These are phyloP conservation scores for Stichodactyla helianthus DNA, from an alignment of 64 coral and sea anemone genomes.

Conservation along the genomic window DNA sequence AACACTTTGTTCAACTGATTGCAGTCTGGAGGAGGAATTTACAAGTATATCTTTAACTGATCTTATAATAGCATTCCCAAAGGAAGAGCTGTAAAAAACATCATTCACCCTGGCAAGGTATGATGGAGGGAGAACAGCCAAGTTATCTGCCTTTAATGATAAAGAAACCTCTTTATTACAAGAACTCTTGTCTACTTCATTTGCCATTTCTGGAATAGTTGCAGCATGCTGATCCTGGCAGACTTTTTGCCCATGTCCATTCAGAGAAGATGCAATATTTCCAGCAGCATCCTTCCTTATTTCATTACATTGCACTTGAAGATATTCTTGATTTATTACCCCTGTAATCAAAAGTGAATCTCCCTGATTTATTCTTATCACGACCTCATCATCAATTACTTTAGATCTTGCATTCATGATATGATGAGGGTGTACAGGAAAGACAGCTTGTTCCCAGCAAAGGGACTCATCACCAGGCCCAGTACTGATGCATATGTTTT, in stretches of 20 bases:
- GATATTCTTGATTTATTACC: conserved; percentile 26
- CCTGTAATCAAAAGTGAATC: background rate
- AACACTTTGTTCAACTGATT: background rate
- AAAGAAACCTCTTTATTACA: background rate
- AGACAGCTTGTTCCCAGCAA: conserved; percentile 97
- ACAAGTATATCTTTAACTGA: background rate
- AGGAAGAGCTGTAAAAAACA: conserved; percentile 27
- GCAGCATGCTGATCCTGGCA: background rate
- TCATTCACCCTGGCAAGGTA: conserved; percentile 68
- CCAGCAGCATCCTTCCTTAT: background rate
- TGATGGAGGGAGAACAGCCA: conserved; percentile 53
- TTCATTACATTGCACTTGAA: conserved; percentile 16
- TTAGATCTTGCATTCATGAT: background rate
- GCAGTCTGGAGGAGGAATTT: background rate
- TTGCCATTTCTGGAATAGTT: background rate
- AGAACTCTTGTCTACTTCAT: background rate
- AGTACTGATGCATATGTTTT: conserved; percentile 61
- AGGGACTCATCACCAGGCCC: conserved; percentile 69
- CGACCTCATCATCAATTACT: background rate
- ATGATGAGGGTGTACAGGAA: conserved; percentile 59
- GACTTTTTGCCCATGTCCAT: background rate
- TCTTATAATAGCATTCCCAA: conserved; percentile 30
- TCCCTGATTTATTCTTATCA: background rate
- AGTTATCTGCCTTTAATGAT: background rate
- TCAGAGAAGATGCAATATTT: background rate